Evolutionary conservation across 1,140 invertebrate genomes (phyloP).

Genomic region (Chlorops oryzae): DNA sequence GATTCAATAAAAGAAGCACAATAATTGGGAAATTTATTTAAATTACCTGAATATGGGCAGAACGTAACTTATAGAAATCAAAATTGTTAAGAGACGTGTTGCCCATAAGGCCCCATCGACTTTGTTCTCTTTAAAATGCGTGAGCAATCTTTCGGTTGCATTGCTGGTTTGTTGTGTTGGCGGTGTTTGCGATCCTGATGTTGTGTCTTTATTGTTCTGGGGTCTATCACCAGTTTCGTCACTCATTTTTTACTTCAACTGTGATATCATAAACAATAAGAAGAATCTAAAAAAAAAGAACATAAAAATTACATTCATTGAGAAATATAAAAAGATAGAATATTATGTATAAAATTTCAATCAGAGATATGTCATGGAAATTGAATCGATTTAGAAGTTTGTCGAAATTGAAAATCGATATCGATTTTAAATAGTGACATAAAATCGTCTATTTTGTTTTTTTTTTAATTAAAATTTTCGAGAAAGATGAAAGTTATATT

Average conservation of each 20-base stretch:
- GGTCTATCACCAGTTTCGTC: constrained; percentile 16
- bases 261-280: too few relatives aligned
- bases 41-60: constrained; percentile 80
- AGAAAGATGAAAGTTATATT: too few relatives aligned
- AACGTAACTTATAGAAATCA: constrained; percentile 78
- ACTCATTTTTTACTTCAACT: constrained; percentile 17
- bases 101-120: constrained; percentile 78
- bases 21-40: background rate
- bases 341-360: too few relatives aligned
- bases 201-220: constrained; percentile 22
- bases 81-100: constrained; percentile 71
- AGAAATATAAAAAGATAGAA: too few relatives aligned
- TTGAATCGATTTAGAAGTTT: too few relatives aligned
- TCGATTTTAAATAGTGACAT: too few relatives aligned
- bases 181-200: constrained; percentile 9
- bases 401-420: too few relatives aligned
- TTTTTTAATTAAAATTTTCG: too few relatives aligned
- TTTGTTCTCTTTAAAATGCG: constrained; percentile 73
- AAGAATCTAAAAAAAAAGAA: too few relatives aligned
- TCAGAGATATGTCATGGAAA: too few relatives aligned
- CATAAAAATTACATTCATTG: too few relatives aligned
- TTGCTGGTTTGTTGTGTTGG: constrained; percentile 24
- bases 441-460: too few relatives aligned
- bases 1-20: background rate
- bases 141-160: constrained; percentile 59